phyloP scores from a whole-genome alignment of 2,797 vertebrate genomes.

The Hyperoplus immaculatus region DNA sequence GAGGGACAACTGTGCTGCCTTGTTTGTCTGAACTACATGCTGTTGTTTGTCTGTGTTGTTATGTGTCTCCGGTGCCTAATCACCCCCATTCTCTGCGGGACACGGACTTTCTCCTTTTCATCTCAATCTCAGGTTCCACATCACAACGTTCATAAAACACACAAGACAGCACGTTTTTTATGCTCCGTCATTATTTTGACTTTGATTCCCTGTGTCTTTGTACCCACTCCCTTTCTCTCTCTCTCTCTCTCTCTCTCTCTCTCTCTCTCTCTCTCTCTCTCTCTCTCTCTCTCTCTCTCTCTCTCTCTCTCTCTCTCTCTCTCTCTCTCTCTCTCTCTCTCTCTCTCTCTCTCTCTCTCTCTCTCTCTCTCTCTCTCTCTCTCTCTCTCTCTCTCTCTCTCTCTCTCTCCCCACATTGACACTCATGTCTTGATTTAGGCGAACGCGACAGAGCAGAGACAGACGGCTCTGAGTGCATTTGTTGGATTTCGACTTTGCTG shows the following conservation, averaged over 20 bases:
- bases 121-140: conserved; percentile 62
- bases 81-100: conserved; percentile 36
- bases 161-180: conserved; percentile 43
- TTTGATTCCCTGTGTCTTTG: conserved; percentile 48
- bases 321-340: conserved; percentile 1
- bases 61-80: conserved; percentile 42
- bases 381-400: conserved; percentile 15
- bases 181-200: conserved; percentile 62
- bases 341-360: conserved; percentile 11
- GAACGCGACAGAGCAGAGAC: conserved; percentile 27
- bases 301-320: conserved; percentile 7
- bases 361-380: neutral
- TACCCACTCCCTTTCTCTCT: conserved; percentile 3
- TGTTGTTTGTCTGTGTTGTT: conserved; percentile 7
- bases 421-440: conserved; percentile 64
- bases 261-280: neutral
- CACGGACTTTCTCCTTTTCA: conserved; percentile 55
- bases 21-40: conserved; percentile 36
- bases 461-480: conserved; percentile 23
- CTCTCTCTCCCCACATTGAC: conserved; percentile 7
- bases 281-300: neutral
- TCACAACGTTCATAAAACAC: conserved; percentile 66
- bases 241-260: conserved; percentile 4
- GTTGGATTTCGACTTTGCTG: conserved; percentile 17
- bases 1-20: neutral